Conservation (phyloP, 2,797 vertebrate species). For the Leuciscus waleckii region DNA sequence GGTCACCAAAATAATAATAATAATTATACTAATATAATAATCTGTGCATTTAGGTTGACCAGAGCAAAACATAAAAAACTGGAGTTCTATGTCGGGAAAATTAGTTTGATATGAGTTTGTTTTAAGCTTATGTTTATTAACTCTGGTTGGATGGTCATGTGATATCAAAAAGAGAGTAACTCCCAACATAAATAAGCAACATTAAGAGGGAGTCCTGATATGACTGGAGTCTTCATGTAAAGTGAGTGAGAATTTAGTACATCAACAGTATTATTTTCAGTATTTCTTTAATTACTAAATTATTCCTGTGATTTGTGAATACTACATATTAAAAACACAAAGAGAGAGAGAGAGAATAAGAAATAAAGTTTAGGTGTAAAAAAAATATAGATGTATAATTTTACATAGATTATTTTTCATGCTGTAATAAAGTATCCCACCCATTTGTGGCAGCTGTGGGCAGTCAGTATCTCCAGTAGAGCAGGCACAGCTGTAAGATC, state of each 20-base stretch:
- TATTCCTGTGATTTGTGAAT: neutral
- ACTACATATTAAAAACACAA: neutral
- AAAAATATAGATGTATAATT: neutral
- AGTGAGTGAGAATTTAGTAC: neutral
- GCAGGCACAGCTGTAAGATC: conserved; percentile 79
- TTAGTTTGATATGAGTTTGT: neutral
- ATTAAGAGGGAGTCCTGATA: neutral
- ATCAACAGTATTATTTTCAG: neutral
- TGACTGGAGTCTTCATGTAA: neutral
- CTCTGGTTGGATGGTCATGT: neutral
- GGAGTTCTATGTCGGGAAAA: neutral
- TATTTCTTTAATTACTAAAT: neutral
- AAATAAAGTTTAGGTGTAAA: neutral
- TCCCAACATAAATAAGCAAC: neutral
- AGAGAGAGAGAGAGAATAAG: neutral
- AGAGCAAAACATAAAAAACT: neutral
- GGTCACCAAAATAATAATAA: neutral
- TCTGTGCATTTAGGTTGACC: neutral
- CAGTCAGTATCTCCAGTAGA: conserved; percentile 64
- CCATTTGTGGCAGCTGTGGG: conserved; percentile 62
- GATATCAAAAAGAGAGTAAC: neutral
- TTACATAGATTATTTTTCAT: neutral
- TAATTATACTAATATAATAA: too few species aligned
- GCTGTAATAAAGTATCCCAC: conserved; percentile 70
- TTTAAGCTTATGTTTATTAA: neutral